Percentiles rank a stretch among this genome's conserved stretches.
phyloP scores from a whole-genome alignment of 2,888 invertebrate species.

The Auanema freiburgensis region DNA sequence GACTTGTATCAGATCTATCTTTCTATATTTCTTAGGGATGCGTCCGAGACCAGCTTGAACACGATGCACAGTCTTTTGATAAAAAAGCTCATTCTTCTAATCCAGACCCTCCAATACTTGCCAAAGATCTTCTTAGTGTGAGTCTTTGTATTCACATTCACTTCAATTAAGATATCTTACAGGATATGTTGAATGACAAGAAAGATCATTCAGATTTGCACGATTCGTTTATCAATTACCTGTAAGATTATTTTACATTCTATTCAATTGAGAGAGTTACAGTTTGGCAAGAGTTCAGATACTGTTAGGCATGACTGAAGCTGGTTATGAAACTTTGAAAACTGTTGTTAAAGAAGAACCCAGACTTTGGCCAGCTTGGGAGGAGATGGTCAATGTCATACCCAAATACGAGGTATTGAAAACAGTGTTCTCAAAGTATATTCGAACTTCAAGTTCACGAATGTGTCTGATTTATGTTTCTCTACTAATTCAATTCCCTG shows the following conservation, averaged over 20 bases:
- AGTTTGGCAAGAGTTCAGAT: slow-evolving; percentile 25
- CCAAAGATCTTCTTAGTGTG: slow-evolving; percentile 1
- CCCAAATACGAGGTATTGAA: slow-evolving; percentile 22
- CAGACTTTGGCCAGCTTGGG: slow-evolving; percentile 91
- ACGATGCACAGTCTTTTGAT: slow-evolving; percentile 44
- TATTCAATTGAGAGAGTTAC: not conserved
- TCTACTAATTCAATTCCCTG: no score
- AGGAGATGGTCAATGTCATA: slow-evolving; percentile 83
- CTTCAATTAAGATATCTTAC: slow-evolving; percentile 6
- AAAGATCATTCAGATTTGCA: slow-evolving; percentile 2
- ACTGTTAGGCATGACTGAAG: slow-evolving; percentile 23
- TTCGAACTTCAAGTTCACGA: no score
- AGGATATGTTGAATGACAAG: slow-evolving; percentile 30
- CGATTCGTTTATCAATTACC: slow-evolving; percentile 17
- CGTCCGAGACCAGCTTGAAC: slow-evolving; percentile 37
- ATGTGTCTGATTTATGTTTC: no score
- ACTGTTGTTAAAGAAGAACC: slow-evolving; percentile 36
- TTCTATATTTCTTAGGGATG: slow-evolving; percentile 26
- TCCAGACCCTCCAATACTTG: slow-evolving; percentile 13
- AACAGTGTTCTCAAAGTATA: not conserved
- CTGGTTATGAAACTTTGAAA: slow-evolving; percentile 25
- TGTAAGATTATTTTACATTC: slow-evolving; percentile 9
- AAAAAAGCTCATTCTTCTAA: slow-evolving; percentile 28
- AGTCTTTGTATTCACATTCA: not conserved
- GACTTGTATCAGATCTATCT: not conserved